Percentiles rank a stretch among this genome's conserved stretches.
Evolutionary conservation across 2,797 vertebrate genomes (phyloP).

Genomic region (Emys orbicularis): DNA sequence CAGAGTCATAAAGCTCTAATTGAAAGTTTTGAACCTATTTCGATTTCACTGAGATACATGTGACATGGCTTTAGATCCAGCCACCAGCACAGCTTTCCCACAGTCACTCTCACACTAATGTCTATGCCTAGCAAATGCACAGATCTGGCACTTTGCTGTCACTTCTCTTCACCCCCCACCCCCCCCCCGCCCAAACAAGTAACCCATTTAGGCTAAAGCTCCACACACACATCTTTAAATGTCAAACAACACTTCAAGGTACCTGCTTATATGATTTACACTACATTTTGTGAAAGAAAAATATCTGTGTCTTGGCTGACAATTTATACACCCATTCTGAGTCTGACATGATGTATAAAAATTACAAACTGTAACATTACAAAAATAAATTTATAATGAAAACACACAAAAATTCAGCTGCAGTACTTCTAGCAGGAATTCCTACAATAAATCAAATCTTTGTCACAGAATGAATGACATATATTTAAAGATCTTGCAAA

Average conservation of each 20-base stretch:
- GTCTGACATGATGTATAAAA: conserved; percentile 29
- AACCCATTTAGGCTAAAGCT: background rate
- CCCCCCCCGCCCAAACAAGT: background rate
- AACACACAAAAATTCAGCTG: conserved; percentile 24
- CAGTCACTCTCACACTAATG: fast-evolving
- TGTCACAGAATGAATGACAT: conserved; percentile 49
- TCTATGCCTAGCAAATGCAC: background rate
- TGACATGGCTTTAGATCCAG: background rate
- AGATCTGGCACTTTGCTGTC: background rate
- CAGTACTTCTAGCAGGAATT: background rate
- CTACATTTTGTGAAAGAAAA: background rate
- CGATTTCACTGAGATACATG: fast-evolving
- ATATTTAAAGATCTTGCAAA: conserved; percentile 49
- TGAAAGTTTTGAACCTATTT: background rate
- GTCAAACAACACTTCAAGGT: background rate
- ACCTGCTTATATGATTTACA: fast-evolving
- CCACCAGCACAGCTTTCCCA: background rate
- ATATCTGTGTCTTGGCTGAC: background rate
- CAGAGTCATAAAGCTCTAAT: background rate
- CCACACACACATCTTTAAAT: background rate
- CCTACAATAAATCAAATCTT: background rate
- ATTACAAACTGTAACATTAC: conserved; percentile 58
- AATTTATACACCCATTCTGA: conserved; percentile 21
- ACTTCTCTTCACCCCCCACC: too few relatives aligned
- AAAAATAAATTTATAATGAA: conserved; percentile 37